A percentile compares a stretch with the other conserved stretches of the same genome.
Evolutionary conservation across 2,113 vertebrate genomes (phyloP).

Genomic region (Campylomormyrus numenius): DNA sequence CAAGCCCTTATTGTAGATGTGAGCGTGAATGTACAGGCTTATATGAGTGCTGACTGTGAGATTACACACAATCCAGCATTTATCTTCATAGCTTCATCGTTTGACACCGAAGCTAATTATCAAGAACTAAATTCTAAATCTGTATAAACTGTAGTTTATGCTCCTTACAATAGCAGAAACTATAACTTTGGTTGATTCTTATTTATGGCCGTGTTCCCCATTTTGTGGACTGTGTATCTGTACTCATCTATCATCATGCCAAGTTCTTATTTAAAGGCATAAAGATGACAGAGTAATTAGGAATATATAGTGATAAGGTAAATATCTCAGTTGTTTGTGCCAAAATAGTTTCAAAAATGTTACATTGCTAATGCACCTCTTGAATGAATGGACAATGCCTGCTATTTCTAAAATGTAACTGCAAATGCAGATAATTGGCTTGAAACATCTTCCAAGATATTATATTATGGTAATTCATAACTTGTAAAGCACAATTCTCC

Average conservation of each 20-base stretch:
- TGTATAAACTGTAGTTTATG: neutral
- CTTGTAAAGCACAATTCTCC: neutral
- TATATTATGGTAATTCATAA: neutral
- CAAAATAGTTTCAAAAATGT: neutral
- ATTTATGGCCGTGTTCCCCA: neutral
- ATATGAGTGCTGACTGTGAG: neutral
- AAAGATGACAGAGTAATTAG: neutral
- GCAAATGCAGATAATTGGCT: neutral
- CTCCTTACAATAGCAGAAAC: neutral
- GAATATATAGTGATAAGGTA: neutral
- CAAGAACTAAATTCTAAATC: neutral
- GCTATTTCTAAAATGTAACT: neutral
- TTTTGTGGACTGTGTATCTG: neutral
- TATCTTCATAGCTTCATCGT: neutral
- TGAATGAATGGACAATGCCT: neutral
- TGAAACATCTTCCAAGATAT: neutral
- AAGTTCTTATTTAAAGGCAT: neutral
- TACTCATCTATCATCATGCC: neutral
- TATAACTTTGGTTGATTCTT: neutral
- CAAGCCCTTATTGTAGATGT: neutral
- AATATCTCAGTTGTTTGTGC: neutral
- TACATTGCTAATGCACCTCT: neutral
- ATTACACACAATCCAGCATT: neutral
- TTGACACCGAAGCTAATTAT: neutral
- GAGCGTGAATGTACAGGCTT: neutral